Evolutionary conservation across 2,797 vertebrate species (phyloP), one percentile per base, ranked within the genome.

Genomic region (Pangasius larnaudii): DNA sequence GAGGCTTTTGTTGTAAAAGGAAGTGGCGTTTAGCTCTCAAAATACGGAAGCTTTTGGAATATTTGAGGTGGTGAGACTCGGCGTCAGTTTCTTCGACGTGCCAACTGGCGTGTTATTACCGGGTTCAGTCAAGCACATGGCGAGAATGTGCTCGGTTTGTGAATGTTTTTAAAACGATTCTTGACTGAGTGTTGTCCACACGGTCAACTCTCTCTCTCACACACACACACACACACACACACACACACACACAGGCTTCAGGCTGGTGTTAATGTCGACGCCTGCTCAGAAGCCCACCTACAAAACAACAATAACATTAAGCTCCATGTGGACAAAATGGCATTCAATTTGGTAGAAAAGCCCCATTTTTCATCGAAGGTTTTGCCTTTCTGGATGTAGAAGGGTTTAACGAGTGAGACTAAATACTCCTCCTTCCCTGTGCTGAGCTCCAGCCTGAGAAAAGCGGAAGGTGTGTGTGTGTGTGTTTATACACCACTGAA

Each of bases 21-120:
- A 84, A 67, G 81, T 84, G 1, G 30, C 30, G 82, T 67, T 51
- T 67, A 11, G 9, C 59, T 19, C 0, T 56, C 18, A 71, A 84
- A 71, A 69, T 33, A 71, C 82, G 49, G 65, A 84, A 71, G 65
- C 82, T 53, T 84, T 27, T 71, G 82, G 82, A 36, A 71, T 53
- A 67, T 51, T 16, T 22, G 42, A 30, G 33, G 56, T 22, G 19
- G 19, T 56, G 19, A 36, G 10, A 5, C 78, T 56, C 19, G 13
- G 59, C 59, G 81, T 30, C 39, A 33, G 8, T 65, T 27, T n/a
- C 5, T 36, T 5, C 51, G 27, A 18, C 19, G 18, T 7, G 0
- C 3, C 61, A 6, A n/a, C 1, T 53, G 27, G 10, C 49, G 65
- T 56, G 19, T 84, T 56, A 14, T 0, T 36, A 0, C 33, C 2